Base-by-base conservation (phyloP, 2,113 vertebrate genomes). In the Phalacrocorax pelagicus region DNA sequence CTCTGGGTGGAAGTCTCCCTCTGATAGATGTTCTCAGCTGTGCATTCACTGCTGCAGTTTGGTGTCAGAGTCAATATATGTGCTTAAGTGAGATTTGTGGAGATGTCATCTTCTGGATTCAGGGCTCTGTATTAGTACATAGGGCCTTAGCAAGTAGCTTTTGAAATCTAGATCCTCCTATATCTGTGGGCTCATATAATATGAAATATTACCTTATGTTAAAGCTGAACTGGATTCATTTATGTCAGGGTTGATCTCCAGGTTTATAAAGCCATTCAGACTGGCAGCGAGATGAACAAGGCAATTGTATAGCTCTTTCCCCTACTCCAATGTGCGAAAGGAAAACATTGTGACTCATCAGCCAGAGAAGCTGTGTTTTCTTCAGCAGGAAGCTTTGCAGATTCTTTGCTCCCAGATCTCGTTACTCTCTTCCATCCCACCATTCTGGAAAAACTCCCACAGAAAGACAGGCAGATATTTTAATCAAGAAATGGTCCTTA, bases 401-500 rank as follows among this genome's bases (percentile, higher is more conserved):
- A 95, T 94, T 94, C 91, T 94, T 66, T 92, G 92, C 89, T 95
- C 91, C 85, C 90, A 93, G 91, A 93, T 95, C 95, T 94, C 3
- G 8, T 95, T 96, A 96, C 92, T 59, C 51, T 94, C 78, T 79
- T 90, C 86, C 86, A 96, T 81, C 79, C 86, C 95, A 91, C 75
- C 69, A 93, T 63, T 85, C 93, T 96, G 95, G 88, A 96, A 91
- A 49, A 82, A 81, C 86, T 96, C 96, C 94, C 94, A 94, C 91
- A 14, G 71, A 95, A 96, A 95, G 92, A 92, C 86, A 91, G 88
- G 71, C 94, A 94, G 97, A 96, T 92, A 93, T 94, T 96, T 96
- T 95, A 97, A 96, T 95, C 94, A 95, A 97, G 86, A 87, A 97
- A 97, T 91, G 92, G 83, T 74, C 88, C 84, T 91, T 85, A 90